A percentile compares a stretch with the other conserved stretches of the same genome.
These are phyloP conservation scores for Parochlus steinenii DNA, from an alignment of 2,888 invertebrate genomes.

Conservation along the genomic window DNA sequence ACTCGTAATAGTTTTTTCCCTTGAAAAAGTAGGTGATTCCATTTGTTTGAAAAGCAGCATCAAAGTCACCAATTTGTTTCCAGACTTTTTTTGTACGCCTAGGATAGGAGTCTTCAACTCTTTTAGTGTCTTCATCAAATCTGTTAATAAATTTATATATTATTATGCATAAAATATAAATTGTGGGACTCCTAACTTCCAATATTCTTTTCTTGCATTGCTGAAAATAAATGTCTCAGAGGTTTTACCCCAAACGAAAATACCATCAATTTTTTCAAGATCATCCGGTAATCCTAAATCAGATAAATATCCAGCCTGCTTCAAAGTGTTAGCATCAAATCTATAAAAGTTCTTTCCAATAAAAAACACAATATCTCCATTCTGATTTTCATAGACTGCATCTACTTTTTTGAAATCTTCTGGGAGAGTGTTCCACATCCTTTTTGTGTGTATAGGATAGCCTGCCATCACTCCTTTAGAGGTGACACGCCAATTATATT, in stretches of 20 bases:
- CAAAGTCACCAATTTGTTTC: slow-evolving; percentile 7
- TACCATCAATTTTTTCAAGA: slow-evolving; percentile 7
- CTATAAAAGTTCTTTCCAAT: slow-evolving; percentile 33
- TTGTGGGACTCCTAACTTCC: too few relatives aligned
- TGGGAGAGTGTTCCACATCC: slow-evolving; percentile 72
- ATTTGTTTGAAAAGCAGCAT: slow-evolving; percentile 1
- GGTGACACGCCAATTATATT: slow-evolving; percentile 78
- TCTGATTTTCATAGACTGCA: slow-evolving; percentile 80
- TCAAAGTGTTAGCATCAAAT: background rate
- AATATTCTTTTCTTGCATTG: slow-evolving; percentile 2
- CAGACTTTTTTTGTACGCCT: background rate
- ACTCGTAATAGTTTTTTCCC: slow-evolving; percentile 1
- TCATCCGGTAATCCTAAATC: slow-evolving; percentile 1
- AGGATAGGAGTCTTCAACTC: background rate
- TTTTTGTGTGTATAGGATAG: slow-evolving; percentile 66
- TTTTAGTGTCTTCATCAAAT: background rate
- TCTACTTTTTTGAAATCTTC: slow-evolving; percentile 68
- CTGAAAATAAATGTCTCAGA: slow-evolving; percentile 6
- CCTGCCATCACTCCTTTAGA: slow-evolving; percentile 49
- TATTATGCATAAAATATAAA: too few relatives aligned
- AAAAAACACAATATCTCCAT: slow-evolving; percentile 82
- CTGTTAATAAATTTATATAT: too few relatives aligned
- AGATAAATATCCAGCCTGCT: background rate
- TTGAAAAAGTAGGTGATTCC: slow-evolving; percentile 3
- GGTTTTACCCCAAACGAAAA: background rate